Percentiles rank a stretch among this genome's conserved stretches.
These are phyloP conservation scores for Phyllotreta cruciferae DNA, from an alignment of 2,888 invertebrate genomes.

Conservation along the genomic window DNA sequence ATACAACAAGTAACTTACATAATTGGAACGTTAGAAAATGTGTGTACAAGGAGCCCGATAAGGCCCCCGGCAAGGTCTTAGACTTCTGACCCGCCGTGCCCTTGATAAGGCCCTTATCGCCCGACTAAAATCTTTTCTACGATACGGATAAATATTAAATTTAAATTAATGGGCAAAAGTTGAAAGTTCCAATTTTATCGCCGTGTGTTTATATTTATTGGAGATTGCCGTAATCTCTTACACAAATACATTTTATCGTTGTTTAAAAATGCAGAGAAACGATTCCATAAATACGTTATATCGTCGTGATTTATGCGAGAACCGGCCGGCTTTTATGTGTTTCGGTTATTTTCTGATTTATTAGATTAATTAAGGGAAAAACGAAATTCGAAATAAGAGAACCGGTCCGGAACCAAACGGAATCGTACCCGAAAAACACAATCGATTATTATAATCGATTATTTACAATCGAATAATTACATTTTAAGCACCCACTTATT, in stretches of 20 bases:
- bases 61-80: constrained; percentile 35
- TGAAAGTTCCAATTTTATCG: constrained; percentile 40
- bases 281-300: constrained; percentile 10
- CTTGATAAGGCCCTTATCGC: constrained; percentile 43
- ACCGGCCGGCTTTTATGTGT: background rate
- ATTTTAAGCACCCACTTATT: too few relatives aligned
- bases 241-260: constrained; percentile 38
- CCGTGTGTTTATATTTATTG: constrained; percentile 38
- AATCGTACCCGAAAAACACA: too few relatives aligned
- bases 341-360: too few relatives aligned
- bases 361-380: too few relatives aligned
- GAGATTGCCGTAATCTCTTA: constrained; percentile 35
- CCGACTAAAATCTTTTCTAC: constrained; percentile 41
- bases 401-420: too few relatives aligned
- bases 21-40: constrained; percentile 9
- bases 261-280: constrained; percentile 32
- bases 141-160: constrained; percentile 40
- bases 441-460: too few relatives aligned
- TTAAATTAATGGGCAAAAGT: constrained; percentile 39
- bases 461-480: too few relatives aligned
- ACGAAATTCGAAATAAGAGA: too few relatives aligned
- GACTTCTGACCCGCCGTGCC: constrained; percentile 41
- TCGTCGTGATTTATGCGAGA: constrained; percentile 12
- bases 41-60: constrained; percentile 13
- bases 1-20: background rate